Base-by-base conservation (phyloP, 1,140 invertebrate genomes). In the Papilio xuthus region DNA sequence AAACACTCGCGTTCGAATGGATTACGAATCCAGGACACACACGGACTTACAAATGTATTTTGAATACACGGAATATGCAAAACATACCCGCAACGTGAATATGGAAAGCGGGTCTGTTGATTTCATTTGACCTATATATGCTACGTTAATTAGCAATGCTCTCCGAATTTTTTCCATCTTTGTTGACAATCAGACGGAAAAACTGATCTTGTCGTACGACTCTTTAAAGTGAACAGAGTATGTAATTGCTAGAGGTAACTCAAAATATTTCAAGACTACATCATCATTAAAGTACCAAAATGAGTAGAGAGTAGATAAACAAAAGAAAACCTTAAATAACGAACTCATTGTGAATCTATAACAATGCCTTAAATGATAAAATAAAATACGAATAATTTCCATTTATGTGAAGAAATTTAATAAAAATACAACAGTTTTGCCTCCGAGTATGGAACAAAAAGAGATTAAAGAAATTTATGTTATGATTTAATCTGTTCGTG, bases 71-170 rank as follows among this genome's bases (percentile, higher is more conserved):
- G 60, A 67, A 23, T 67, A 67, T 67, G 60, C 60, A 67, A 67
- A 67, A 67, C 60, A 28, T 67, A 67, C 60, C 60, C 60, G 60
- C 60, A 67, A 67, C 60, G 60, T 67, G 60, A 67, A 67, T 67
- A 67, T 67, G 60, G 60, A 67, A 67, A 28, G 60, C 26, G 60
- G 26, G 26, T 13, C 60, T 67, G 60, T 67, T 67, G 60, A 67
- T 67, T 67, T 67, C 60, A 67, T 67, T 67, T 67, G 60, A 32
- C 60, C 60, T 67, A 67, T 26, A 67, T 67, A 15, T 67, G 60
- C 60, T 28, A 67, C 60, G 60, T 67, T 67, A 67, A 67, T 67
- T 67, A 67, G 60, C 60, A 67, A 67, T 67, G 28, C 26, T 32
- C 60, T 67, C 60, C 60, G 60, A 67, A 67, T 67, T 67, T 67